A percentile compares a stretch with the other conserved stretches of the same genome.
Conservation (phyloP, 2,888 invertebrate species). For the Amblyjoppa fuscipennis region DNA sequence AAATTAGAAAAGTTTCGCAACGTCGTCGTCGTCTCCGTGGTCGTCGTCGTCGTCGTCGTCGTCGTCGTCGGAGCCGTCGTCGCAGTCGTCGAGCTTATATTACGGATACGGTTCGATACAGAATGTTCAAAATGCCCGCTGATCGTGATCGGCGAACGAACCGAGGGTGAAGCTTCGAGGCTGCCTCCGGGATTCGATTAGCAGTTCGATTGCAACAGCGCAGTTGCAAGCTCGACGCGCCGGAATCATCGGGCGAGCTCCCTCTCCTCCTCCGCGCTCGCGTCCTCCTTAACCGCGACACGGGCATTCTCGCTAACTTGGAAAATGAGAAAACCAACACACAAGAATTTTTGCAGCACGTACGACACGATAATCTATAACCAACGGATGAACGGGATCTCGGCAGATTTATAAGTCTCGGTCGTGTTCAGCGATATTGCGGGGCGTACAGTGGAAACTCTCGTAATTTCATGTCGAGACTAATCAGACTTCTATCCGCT, state of each 20-base stretch:
- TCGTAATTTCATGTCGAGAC: neutral
- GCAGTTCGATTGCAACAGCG: slow-evolving; percentile 46
- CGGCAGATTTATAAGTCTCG: slow-evolving; percentile 10
- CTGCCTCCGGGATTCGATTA: slow-evolving; percentile 56
- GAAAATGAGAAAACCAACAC: slow-evolving; percentile 39
- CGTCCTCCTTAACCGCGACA: slow-evolving; percentile 27
- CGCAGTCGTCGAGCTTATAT: slow-evolving; percentile 60
- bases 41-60: slow-evolving; percentile 57
- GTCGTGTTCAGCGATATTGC: slow-evolving; percentile 3
- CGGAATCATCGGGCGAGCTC: slow-evolving; percentile 9
- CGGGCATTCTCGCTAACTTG: slow-evolving; percentile 25
- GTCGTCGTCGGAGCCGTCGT: slow-evolving; percentile 40
- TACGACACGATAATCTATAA: slow-evolving; percentile 22
- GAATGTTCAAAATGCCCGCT: slow-evolving; percentile 63
- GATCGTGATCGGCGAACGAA: slow-evolving; percentile 53
- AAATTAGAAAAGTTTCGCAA: slow-evolving; percentile 74
- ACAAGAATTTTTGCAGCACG: slow-evolving; percentile 20
- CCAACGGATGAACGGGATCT: slow-evolving; percentile 7
- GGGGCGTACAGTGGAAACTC: neutral
- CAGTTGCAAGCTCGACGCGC: slow-evolving; percentile 34
- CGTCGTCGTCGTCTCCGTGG: slow-evolving; percentile 66
- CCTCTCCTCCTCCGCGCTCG: neutral
- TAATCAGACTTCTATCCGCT: neutral
- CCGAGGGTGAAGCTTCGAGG: slow-evolving; percentile 38
- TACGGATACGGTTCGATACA: slow-evolving; percentile 64